Conservation (phyloP, 2,888 invertebrate genomes). For the Bembecia ichneumoniformis region DNA sequence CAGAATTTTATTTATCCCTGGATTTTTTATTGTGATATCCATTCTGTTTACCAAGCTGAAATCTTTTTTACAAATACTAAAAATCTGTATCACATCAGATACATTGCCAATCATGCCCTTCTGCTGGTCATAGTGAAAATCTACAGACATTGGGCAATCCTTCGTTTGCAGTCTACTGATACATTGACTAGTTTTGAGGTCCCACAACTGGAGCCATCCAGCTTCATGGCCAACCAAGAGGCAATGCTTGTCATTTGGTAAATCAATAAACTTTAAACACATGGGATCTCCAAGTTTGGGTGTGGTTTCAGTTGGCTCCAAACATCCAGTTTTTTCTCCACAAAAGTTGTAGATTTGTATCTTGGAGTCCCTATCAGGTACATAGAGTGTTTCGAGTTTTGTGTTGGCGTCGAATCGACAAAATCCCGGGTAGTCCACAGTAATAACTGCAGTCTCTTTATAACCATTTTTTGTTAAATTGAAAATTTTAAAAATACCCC, state of each 20-base stretch:
- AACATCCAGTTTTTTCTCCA: conserved; percentile 48
- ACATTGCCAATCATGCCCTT: conserved; percentile 79
- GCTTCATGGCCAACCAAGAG: conserved; percentile 82
- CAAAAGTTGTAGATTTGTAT: conserved; percentile 65
- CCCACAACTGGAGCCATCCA: conserved; percentile 81
- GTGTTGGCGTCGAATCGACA: conserved; percentile 77
- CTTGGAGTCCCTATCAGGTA: conserved; percentile 75
- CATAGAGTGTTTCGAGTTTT: conserved; percentile 75
- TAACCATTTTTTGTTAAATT: conserved; percentile 74
- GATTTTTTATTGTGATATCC: conserved; percentile 79
- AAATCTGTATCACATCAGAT: conserved; percentile 75
- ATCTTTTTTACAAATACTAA: conserved; percentile 69
- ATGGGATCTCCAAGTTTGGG: conserved; percentile 75
- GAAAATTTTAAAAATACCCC: conserved; percentile 79
- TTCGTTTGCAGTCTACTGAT: conserved; percentile 71
- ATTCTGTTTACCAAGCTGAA: conserved; percentile 70
- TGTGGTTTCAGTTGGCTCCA: conserved; percentile 43
- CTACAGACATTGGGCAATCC: conserved; percentile 79
- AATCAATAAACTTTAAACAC: conserved; percentile 72
- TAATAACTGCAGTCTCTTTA: conserved; percentile 66
- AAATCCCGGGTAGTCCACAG: conserved; percentile 78
- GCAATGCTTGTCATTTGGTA: conserved; percentile 60
- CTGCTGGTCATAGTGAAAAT: conserved; percentile 76
- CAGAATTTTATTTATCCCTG: conserved; percentile 79
- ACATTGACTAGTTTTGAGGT: conserved; percentile 73